These are phyloP conservation scores for Myopa tessellatipennis DNA, from an alignment of 2,888 invertebrate genomes.

Conservation along the genomic window DNA sequence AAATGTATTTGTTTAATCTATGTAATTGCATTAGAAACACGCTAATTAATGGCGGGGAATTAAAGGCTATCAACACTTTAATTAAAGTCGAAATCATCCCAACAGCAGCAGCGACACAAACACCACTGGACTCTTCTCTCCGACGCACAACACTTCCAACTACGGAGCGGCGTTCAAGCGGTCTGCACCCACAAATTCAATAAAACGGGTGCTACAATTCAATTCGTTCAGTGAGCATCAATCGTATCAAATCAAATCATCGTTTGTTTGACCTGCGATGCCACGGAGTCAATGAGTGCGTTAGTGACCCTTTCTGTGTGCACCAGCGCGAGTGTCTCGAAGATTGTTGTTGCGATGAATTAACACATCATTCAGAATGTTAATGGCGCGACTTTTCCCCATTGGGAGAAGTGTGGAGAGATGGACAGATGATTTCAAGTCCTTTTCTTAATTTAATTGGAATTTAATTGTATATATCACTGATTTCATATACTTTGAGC, in stretches of 20 bases:
- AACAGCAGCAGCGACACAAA: neutral
- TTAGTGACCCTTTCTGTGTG: conserved; percentile 55
- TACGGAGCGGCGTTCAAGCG: conserved; percentile 40
- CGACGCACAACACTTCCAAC: neutral
- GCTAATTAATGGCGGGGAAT: conserved; percentile 1
- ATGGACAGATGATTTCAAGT: too few relatives aligned
- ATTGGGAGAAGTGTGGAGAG: too few relatives aligned
- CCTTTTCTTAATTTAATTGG: too few relatives aligned
- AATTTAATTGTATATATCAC: too few relatives aligned
- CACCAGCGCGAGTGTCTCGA: neutral
- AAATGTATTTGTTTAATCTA: neutral
- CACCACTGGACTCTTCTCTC: neutral
- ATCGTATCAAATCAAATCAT: conserved; percentile 53
- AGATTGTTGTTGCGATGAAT: conserved; percentile 13
- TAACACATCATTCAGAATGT: neutral
- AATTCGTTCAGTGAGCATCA: conserved; percentile 39
- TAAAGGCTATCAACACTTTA: conserved; percentile 1
- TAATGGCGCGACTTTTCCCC: too few relatives aligned
- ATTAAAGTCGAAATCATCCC: neutral
- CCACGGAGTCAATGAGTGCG: conserved; percentile 52
- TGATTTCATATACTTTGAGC: too few relatives aligned
- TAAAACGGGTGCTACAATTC: conserved; percentile 47
- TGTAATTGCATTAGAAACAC: neutral
- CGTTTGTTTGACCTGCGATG: conserved; percentile 56
- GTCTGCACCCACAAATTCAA: conserved; percentile 40